phyloP scores from a whole-genome alignment of 2,797 vertebrate genomes.

The Vultur gryphus region DNA sequence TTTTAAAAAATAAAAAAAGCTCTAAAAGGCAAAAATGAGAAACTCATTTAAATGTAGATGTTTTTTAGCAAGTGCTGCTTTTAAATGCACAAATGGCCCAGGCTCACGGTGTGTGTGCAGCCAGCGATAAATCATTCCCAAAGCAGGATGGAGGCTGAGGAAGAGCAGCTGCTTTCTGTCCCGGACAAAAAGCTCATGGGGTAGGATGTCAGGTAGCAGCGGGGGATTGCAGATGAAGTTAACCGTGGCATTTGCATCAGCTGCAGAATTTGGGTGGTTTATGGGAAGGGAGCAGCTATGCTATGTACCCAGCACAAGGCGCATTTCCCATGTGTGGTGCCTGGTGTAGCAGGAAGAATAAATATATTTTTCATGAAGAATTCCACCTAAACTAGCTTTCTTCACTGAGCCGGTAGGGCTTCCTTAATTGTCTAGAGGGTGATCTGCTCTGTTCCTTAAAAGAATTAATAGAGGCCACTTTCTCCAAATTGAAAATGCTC shows the following conservation, averaged over 20 bases:
- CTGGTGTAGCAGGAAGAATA: neutral
- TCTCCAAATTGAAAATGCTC: neutral
- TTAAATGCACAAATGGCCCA: neutral
- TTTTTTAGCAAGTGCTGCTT: neutral
- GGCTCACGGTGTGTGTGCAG: neutral
- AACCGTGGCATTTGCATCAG: neutral
- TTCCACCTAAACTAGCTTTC: neutral
- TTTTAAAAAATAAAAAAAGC: neutral
- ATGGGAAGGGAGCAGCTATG: neutral
- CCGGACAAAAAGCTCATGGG: fast-evolving
- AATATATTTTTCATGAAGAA: neutral
- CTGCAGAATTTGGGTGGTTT: neutral
- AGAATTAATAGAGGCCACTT: neutral
- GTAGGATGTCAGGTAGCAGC: fast-evolving
- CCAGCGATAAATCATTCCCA: neutral
- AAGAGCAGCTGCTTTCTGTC: neutral
- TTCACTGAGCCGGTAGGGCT: neutral
- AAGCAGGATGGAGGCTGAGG: neutral
- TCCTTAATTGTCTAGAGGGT: neutral
- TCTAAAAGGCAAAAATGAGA: neutral
- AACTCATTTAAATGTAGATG: neutral
- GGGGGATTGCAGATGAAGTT: neutral
- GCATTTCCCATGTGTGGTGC: fast-evolving
- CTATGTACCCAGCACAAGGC: fast-evolving
- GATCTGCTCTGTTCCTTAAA: neutral